Conservation (phyloP, 2,888 invertebrate genomes). For the Therioaphis trifolii region DNA sequence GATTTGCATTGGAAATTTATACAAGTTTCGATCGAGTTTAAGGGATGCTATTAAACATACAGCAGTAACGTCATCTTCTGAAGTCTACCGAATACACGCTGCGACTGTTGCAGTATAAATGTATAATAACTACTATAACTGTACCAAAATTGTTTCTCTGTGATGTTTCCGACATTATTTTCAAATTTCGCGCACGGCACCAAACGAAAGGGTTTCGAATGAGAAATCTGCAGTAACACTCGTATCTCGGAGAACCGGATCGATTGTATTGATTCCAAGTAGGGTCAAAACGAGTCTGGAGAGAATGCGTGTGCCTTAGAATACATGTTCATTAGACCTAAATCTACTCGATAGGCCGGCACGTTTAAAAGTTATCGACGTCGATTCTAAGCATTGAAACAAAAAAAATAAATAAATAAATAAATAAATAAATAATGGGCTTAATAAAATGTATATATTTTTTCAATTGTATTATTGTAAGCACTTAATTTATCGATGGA, state of each 20-base stretch:
- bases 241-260: conserved; percentile 39
- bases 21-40: neutral
- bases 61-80: no score
- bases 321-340: neutral
- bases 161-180: neutral
- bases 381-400: neutral
- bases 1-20: neutral
- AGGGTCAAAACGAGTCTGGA: conserved; percentile 34
- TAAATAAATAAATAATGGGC: no score
- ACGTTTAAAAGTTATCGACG: neutral
- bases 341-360: neutral
- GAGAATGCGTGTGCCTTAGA: neutral
- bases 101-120: neutral
- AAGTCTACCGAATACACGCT: no score
- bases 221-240: neutral
- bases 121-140: neutral
- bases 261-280: conserved; percentile 13
- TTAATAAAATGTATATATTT: neutral
- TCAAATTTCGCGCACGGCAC: neutral
- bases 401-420: no score
- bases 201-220: neutral
- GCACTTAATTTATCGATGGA: neutral
- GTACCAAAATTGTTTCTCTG: neutral
- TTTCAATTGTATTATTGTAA: no score
- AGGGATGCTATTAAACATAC: no score